These are phyloP conservation scores for Chitala chitala DNA, from an alignment of 2,113 vertebrate species.

Conservation along the genomic window DNA sequence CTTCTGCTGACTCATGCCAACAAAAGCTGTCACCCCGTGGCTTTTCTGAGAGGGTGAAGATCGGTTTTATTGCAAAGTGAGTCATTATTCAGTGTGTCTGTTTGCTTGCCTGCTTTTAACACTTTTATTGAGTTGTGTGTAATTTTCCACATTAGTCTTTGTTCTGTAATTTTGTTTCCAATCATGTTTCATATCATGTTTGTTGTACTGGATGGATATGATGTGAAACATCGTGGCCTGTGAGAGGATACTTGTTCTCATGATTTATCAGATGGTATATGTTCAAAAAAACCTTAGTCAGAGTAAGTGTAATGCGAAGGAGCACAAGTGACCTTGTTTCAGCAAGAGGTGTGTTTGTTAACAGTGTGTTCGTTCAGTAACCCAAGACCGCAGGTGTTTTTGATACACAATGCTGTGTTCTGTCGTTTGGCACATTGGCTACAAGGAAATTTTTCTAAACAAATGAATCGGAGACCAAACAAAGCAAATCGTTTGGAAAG, in stretches of 20 bases:
- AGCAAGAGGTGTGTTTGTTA: constrained; percentile 23
- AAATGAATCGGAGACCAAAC: constrained; percentile 37
- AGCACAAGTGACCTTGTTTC: constrained; percentile 13
- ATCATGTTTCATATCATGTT: background rate
- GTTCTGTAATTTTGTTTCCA: background rate
- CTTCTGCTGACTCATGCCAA: background rate
- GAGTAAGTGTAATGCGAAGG: background rate
- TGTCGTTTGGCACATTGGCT: constrained; percentile 28
- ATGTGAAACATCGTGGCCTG: background rate
- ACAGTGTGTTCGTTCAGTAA: constrained; percentile 30
- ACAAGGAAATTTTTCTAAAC: constrained; percentile 39
- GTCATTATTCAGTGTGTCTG: constrained; percentile 16
- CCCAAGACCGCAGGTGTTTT: constrained; percentile 40
- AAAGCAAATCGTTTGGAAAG: constrained; percentile 27
- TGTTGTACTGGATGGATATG: background rate
- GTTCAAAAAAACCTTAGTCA: no score
- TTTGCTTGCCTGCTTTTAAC: constrained; percentile 16
- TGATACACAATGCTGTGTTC: constrained; percentile 31
- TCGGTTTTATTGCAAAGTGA: constrained; percentile 13
- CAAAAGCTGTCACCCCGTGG: background rate
- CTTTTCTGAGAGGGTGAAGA: background rate
- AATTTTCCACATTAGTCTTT: background rate
- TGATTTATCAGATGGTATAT: no score
- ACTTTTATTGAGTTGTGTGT: constrained; percentile 3
- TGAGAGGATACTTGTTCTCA: background rate